These are phyloP conservation scores for Archegozetes longisetosus DNA, from an alignment of 1,140 invertebrate genomes.

Conservation along the genomic window DNA sequence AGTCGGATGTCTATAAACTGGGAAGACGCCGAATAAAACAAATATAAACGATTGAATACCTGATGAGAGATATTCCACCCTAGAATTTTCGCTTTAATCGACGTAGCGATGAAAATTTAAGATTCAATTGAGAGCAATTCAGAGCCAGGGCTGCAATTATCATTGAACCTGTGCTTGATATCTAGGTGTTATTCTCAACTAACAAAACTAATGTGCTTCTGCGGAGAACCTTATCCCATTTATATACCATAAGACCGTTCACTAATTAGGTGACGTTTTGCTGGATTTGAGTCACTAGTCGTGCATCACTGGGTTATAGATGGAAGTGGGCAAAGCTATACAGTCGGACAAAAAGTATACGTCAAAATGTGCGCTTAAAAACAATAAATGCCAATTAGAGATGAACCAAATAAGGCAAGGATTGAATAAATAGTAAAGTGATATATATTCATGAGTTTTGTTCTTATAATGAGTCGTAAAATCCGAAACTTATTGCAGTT, in stretches of 20 bases:
- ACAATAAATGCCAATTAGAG: too few species aligned
- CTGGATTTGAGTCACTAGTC: background rate
- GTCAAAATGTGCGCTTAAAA: too few species aligned
- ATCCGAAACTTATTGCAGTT: too few species aligned
- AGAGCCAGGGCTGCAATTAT: background rate
- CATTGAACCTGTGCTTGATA: background rate
- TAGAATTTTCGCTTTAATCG: conserved; percentile 3
- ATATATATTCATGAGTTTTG: too few species aligned
- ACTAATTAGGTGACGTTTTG: background rate
- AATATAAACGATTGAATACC: background rate
- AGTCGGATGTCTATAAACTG: too few species aligned
- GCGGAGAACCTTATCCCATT: background rate
- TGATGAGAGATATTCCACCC: conserved; percentile 10
- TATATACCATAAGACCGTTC: background rate
- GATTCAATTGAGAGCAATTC: background rate
- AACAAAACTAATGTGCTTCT: background rate
- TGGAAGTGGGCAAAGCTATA: too few species aligned
- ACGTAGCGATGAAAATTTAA: conserved; percentile 6
- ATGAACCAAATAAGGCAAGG: too few species aligned
- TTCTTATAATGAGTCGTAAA: too few species aligned
- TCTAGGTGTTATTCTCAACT: background rate
- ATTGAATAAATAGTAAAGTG: too few species aligned
- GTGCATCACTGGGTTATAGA: too few species aligned
- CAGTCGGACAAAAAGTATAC: too few species aligned
- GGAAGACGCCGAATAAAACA: too few species aligned